phyloP scores from a whole-genome alignment of 1,140 invertebrate genomes.

The Babylonia areolata region DNA sequence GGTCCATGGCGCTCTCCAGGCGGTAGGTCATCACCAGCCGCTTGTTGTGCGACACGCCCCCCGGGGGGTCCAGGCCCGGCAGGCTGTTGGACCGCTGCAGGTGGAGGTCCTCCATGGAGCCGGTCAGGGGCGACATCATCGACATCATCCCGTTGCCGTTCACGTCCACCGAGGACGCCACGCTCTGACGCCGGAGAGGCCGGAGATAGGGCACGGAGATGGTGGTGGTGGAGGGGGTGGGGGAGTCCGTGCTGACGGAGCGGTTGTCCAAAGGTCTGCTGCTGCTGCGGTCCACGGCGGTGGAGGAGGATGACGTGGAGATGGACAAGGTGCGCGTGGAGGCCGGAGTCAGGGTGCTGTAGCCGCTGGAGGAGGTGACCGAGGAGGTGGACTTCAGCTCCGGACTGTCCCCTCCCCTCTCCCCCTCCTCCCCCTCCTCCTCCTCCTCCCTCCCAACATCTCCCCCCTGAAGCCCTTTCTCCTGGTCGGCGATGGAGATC shows the following conservation, averaged over 20 bases:
- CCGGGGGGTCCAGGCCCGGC: neutral
- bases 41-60: slow-evolving; percentile 45
- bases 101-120: neutral
- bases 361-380: neutral
- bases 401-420: neutral
- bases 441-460: neutral
- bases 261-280: neutral
- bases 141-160: neutral
- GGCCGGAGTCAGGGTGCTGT: neutral
- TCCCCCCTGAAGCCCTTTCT: neutral
- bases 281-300: neutral
- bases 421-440: neutral
- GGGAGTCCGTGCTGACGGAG: neutral
- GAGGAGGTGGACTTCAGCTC: neutral
- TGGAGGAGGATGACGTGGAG: neutral
- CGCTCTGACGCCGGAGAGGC: neutral
- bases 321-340: neutral
- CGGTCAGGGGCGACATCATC: neutral
- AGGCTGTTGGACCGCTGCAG: neutral
- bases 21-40: slow-evolving; percentile 61
- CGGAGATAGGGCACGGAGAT: slow-evolving; percentile 12
- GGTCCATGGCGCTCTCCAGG: slow-evolving; percentile 69
- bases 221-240: neutral
- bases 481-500: neutral
- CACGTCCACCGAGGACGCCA: neutral